Base-by-base conservation (phyloP, 2,797 vertebrate genomes). In the Eulemur rubriventer region DNA sequence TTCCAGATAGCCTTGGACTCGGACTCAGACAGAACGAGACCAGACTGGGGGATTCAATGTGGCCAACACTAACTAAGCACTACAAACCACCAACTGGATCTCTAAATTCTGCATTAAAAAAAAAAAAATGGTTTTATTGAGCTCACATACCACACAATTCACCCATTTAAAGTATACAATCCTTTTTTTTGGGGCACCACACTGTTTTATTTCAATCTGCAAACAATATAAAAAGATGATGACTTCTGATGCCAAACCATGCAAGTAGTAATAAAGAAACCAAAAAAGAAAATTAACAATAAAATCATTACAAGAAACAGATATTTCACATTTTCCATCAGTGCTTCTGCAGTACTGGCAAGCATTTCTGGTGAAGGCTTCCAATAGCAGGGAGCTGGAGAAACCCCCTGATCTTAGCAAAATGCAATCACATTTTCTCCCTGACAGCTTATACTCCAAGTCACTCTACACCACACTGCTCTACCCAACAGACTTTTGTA, bases 311-410 rank as follows among this genome's bases (percentile, higher is more conserved):
- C n/a, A 65, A 67, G 16, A 67, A 35, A 59, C 10, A 59, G 4
- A 67, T 67, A n/a, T 67, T 28, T 67, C 63, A 35, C 63, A 67
- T n/a, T 18, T 67, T 17, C n/a, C 33, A 20, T 35, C 33, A 35
- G 33, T 67, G 33, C 63, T 67, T 35, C n/a, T 17, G 63, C 63
- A 67, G 63, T 67, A 67, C 33, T 20, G 7, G 63, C 63, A 35
- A 67, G 17, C 63, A 67, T 35, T 67, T 67, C 63, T 67, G 63
- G 63, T 8, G 33, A 67, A 67, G 8, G 63, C 33, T 67, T 67
- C 63, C 63, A 67, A n/a, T 3, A 35, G 33, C 97, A 98, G 98
- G 95, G 0, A 41, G 55, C 41, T 22, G 48, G 52, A 86, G n/a
- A 63, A 93, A 52, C 2, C 46, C 67, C 22, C n/a, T 55, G 14